Evolutionary conservation across 2,113 vertebrate genomes (phyloP), one percentile per base, ranked within the genome.

Genomic region (Tupaia tana): DNA sequence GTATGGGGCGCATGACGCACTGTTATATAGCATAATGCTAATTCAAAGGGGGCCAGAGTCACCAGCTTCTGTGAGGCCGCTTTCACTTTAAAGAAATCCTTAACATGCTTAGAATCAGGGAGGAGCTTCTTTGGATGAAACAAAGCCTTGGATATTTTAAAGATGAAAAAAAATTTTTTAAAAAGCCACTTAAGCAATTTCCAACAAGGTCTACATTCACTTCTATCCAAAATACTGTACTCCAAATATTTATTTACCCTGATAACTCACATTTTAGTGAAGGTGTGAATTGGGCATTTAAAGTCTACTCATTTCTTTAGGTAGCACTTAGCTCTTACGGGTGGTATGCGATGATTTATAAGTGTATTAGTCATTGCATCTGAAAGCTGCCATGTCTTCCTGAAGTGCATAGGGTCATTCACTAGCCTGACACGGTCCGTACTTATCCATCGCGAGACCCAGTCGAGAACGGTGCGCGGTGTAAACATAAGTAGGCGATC

Each of bases 181-280:
- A 43, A 43, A 43, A 43, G 71, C 27, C 20, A 63, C 11, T 78
- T 54, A 82, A 54, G 22, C 82, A 86, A 78, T 96, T n/a, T 61
- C 64, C 85, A 82, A 88, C 7, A 82, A 7, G 15, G 6, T 71
- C 74, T 89, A 25, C 0, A 56, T 15, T 90, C 19, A 24, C 80
- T 87, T 4, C 20, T 25, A 64, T 29, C 14, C 56, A 31, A 88
- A 95, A 66, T 25, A 86, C 29, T 90, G 87, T 64, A 63, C 70
- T 31, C 24, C 12, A 86, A 82, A 93, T 70, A 91, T 88, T 94
- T 70, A 91, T 88, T 94, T 95, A 90, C 12, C 67, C 25, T 34
- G 64, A 24, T 15, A 79, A 93, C 14, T 93, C 20, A 13, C 52
- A n/a, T 73, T 95, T 86, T 93, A 94, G 89, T 19, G 14, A 69